Conservation (phyloP, 2,797 vertebrate genomes). For the Falco concolor region DNA sequence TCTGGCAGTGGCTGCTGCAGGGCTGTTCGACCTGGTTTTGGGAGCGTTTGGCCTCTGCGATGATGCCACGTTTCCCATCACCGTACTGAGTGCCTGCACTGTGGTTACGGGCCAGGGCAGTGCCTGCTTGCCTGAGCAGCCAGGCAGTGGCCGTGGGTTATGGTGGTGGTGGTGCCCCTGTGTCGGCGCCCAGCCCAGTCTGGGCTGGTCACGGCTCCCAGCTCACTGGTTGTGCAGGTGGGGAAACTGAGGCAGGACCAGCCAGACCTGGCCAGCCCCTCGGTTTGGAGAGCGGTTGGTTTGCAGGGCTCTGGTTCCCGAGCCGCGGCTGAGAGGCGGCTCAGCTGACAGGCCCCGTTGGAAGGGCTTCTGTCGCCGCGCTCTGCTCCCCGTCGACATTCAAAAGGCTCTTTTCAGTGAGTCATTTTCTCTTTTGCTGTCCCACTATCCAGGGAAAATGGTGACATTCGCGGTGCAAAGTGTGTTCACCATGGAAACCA, state of each 20-base stretch:
- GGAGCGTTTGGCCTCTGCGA: not conserved
- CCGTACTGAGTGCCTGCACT: fast-evolving
- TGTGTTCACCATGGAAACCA: conserved; percentile 64
- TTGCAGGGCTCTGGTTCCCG: not conserved
- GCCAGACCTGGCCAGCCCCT: fast-evolving
- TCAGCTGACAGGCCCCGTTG: not conserved
- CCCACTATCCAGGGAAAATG: conserved; percentile 59
- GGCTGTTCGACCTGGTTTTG: not conserved
- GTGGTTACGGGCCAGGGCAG: not conserved
- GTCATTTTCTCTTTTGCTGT: conserved; percentile 57
- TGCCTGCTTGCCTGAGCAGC: fast-evolving
- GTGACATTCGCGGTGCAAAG: conserved; percentile 45
- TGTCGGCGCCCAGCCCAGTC: not conserved
- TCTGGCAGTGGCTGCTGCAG: not conserved
- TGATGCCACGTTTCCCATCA: not conserved
- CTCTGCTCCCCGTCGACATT: not conserved
- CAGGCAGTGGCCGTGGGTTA: fast-evolving
- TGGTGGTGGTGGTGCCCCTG: not conserved
- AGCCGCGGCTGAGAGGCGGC: not conserved
- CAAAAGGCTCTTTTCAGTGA: conserved; percentile 39
- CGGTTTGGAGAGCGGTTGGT: not conserved
- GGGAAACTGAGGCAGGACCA: not conserved
- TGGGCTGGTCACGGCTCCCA: not conserved
- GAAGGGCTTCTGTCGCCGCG: not conserved
- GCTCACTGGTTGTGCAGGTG: not conserved